These are phyloP conservation scores for Steinernema scapterisci DNA, from an alignment of 2,888 invertebrate species.

Conservation along the genomic window DNA sequence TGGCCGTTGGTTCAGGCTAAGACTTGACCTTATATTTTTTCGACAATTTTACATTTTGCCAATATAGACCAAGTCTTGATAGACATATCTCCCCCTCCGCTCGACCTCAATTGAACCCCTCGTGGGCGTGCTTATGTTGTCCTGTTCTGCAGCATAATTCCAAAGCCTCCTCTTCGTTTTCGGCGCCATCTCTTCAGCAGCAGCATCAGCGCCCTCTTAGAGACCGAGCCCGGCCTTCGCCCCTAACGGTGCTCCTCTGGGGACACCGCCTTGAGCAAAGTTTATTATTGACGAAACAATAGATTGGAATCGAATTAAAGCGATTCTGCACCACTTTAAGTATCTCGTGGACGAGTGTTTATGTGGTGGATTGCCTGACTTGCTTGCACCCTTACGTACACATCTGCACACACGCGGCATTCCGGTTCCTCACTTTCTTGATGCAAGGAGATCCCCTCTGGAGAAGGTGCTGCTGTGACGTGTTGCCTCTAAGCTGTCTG, in stretches of 20 bases:
- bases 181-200: no score
- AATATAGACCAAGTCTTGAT: no score
- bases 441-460: no score
- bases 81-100: no score
- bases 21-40: no score
- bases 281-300: conserved; percentile 29
- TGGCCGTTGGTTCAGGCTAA: no score
- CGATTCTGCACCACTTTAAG: conserved; percentile 7
- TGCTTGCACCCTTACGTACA: no score
- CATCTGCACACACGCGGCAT: no score
- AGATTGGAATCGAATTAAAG: conserved; percentile 25
- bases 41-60: no score
- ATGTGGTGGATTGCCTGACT: background rate
- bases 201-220: no score
- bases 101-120: background rate
- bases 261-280: conserved; percentile 23
- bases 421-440: no score
- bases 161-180: background rate
- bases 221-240: background rate
- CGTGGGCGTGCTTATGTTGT: conserved; percentile 7
- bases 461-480: background rate
- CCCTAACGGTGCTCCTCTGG: background rate
- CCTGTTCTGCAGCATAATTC: conserved; percentile 9
- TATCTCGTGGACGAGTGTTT: background rate
- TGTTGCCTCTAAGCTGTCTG: background rate